Percentiles rank a stretch among this genome's conserved stretches.
Evolutionary conservation across 1,140 invertebrate species (phyloP).

Genomic region (Ostrea edulis): DNA sequence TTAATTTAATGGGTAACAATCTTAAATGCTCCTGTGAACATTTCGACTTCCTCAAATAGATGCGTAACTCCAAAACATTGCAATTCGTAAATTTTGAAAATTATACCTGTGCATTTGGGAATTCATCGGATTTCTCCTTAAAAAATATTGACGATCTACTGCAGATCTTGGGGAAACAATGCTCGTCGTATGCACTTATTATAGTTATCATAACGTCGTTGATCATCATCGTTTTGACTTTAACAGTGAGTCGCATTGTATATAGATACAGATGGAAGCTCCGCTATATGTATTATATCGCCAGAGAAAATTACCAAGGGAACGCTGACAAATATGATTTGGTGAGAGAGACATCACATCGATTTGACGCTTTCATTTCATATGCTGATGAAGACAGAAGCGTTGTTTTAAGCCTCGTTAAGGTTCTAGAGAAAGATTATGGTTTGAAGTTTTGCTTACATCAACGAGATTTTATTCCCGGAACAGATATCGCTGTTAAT

Average conservation of each 20-base stretch:
- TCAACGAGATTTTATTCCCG: slow-evolving; percentile 69
- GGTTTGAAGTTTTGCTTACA: slow-evolving; percentile 64
- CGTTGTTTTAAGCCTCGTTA: slow-evolving; percentile 48
- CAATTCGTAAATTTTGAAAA: not conserved
- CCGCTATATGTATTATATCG: slow-evolving; percentile 22
- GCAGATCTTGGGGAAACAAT: not conserved
- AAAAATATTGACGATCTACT: not conserved
- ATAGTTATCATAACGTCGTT: not conserved
- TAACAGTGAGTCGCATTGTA: not conserved
- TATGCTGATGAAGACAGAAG: slow-evolving; percentile 61
- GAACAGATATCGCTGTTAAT: slow-evolving; percentile 81
- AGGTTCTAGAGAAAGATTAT: slow-evolving; percentile 51
- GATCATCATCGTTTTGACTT: not conserved
- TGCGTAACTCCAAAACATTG: not conserved
- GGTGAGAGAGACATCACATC: not conserved
- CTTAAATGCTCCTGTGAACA: slow-evolving; percentile 3
- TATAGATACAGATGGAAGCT: slow-evolving; percentile 30
- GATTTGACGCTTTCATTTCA: slow-evolving; percentile 67
- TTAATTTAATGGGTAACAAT: not conserved
- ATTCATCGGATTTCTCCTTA: not conserved
- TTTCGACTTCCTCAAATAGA: slow-evolving; percentile 19
- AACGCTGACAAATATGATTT: not conserved
- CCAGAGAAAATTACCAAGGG: not conserved
- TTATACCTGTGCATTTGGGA: not conserved
- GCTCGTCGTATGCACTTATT: not conserved